Evolutionary conservation across 2,888 invertebrate genomes (phyloP).

Genomic region (Atrina japonica): DNA sequence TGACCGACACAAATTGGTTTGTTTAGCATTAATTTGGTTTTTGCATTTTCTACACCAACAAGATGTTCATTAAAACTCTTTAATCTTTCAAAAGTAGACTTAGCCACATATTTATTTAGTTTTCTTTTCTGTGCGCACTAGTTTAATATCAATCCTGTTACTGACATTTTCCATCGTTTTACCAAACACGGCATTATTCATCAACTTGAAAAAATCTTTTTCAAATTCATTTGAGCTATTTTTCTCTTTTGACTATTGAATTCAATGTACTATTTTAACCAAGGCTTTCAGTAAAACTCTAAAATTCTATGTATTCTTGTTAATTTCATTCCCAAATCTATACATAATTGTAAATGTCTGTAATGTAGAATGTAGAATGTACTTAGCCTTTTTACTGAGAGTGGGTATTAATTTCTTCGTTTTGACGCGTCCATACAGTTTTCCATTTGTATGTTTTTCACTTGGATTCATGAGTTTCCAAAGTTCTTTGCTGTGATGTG

Average conservation of each 20-base stretch:
- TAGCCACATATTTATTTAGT: conserved; percentile 7
- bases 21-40: too few species aligned
- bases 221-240: conserved; percentile 11
- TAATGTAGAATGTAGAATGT: conserved; percentile 26
- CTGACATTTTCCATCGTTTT: too few species aligned
- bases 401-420: conserved; percentile 36
- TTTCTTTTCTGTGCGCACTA: conserved; percentile 18
- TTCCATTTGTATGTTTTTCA: too few species aligned
- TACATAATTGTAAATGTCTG: conserved; percentile 22
- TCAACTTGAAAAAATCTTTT: too few species aligned
- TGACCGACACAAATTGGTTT: too few species aligned
- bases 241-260: conserved; percentile 30
- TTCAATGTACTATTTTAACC: conserved; percentile 33
- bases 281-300: conserved; percentile 15
- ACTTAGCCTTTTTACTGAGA: conserved; percentile 25
- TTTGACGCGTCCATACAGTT: too few species aligned
- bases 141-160: too few species aligned
- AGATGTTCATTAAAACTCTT: conserved; percentile 32
- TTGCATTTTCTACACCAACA: too few species aligned
- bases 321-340: conserved; percentile 27
- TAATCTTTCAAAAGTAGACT: conserved; percentile 22
- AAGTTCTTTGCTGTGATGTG: conserved; percentile 15
- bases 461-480: conserved; percentile 31
- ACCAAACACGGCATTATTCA: too few species aligned
- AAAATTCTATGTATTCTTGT: conserved; percentile 25